Evolutionary conservation across 2,113 vertebrate species (phyloP), one percentile per base, ranked within the genome.

Genomic region (Turdus rufiventris): DNA sequence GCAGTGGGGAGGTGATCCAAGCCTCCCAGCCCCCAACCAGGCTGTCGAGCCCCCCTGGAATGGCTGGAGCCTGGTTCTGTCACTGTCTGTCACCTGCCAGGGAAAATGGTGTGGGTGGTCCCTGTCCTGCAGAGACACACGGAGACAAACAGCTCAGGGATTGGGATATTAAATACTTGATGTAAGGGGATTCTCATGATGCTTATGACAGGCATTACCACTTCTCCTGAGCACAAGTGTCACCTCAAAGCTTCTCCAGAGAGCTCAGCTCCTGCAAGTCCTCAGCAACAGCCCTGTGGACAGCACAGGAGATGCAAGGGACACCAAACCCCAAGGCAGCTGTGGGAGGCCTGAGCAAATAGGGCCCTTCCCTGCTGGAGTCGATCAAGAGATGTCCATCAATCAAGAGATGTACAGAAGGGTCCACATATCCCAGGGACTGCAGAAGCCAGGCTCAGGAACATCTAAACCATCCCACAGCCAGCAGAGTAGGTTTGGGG

Each of bases 351-450:
- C 36, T 8, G 43, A 42, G 20, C 40, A 58, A 89, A 66, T 3
- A 10, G 38, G 19, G 24, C 54, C 8, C 19, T 61, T 40, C 65
- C 8, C 18, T 8, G 33, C 19, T 3, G 43, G 28, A 38, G 28
- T n/a, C 1, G 0, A 51, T 42, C 38, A 34, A n/a, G 51, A 26
- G 56, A 61, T 25, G 25, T 28, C 34, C 28, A 40, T 40, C 12
- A 12, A 51, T 42, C 43, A 34, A n/a, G 51, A 26, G 56, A 61
- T 25, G 21, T 28, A 34, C 28, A 65, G 86, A 71, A 82, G 43
- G 34, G 43, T n/a, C 26, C 34, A 31, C 0, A 5, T 14, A 36
- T 24, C 40, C 47, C 0, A 1, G 10, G 45, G n/a, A 28, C 67
- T 5, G 57, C 36, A 63, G 82, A 47, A 96, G 42, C 62, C 67